Evolutionary conservation across 2,888 invertebrate genomes (phyloP).

Genomic region (Drosophila tripunctata): DNA sequence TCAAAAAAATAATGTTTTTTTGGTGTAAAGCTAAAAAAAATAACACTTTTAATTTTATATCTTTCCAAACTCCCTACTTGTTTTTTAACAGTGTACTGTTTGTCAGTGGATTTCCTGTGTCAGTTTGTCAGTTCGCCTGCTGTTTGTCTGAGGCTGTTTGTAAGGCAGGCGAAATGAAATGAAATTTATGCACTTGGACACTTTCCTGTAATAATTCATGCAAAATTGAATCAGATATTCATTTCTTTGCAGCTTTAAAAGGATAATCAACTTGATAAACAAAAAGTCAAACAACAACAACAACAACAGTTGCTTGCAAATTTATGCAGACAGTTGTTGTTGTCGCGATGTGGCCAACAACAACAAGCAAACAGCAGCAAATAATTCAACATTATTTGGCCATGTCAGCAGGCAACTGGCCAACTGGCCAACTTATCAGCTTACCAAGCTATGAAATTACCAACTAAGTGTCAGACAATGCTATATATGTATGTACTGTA

Average conservation of each 20-base stretch:
- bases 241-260: conserved; percentile 72
- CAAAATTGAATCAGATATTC: conserved; percentile 80
- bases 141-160: conserved; percentile 47
- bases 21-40: too few species aligned
- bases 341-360: conserved; percentile 21
- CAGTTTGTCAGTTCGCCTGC: conserved; percentile 40
- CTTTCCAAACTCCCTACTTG: too few species aligned
- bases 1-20: too few species aligned
- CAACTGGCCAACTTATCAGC: conserved; percentile 19
- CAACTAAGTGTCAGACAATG: too few species aligned
- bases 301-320: conserved; percentile 33
- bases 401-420: conserved; percentile 10
- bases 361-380: conserved; percentile 33
- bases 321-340: conserved; percentile 59
- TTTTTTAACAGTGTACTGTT: conserved; percentile 1
- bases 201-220: conserved; percentile 77
- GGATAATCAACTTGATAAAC: conserved; percentile 76
- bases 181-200: conserved; percentile 80
- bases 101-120: too few species aligned
- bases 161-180: conserved; percentile 67
- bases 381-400: conserved; percentile 46
- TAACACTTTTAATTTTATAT: too few species aligned
- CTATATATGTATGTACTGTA: conserved; percentile 16
- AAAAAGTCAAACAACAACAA: conserved; percentile 24
- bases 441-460: conserved; percentile 21